A percentile compares a stretch with the other conserved stretches of the same genome.
phyloP scores from a whole-genome alignment of 2,113 vertebrate species.

The Nothobranchius furzeri region DNA sequence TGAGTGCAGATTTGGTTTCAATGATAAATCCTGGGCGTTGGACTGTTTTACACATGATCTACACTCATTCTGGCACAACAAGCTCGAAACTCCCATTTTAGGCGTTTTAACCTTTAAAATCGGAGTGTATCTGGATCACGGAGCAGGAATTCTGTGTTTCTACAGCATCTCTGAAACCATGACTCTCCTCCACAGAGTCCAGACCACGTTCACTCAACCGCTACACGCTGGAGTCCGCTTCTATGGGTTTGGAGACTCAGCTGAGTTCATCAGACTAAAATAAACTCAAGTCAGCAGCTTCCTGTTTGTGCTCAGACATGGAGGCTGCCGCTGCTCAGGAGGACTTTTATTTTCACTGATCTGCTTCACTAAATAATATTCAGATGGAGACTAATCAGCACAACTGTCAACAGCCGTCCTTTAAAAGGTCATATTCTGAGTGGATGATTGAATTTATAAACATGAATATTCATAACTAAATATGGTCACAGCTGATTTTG shows the following conservation, averaged over 20 bases:
- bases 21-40: constrained; percentile 8
- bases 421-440: too few species aligned
- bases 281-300: neutral
- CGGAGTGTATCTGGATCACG: neutral
- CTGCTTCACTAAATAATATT: too few species aligned
- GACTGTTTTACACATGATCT: rapidly evolving
- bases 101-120: neutral
- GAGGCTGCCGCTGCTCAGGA: too few species aligned
- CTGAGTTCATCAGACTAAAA: constrained; percentile 1
- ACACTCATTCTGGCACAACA: neutral
- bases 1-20: neutral
- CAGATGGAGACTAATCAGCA: too few species aligned
- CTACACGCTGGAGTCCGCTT: neutral
- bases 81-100: rapidly evolving
- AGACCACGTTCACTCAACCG: neutral
- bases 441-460: too few species aligned
- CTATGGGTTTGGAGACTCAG: neutral
- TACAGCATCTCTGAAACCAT: neutral
- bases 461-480: too few species aligned
- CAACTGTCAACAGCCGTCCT: too few species aligned
- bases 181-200: neutral
- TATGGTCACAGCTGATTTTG: too few species aligned
- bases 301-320: too few species aligned
- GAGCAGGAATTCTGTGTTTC: neutral
- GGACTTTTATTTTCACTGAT: too few species aligned